Evolutionary conservation across 2,113 vertebrate species (phyloP).

Genomic region (Nothobranchius furzeri): DNA sequence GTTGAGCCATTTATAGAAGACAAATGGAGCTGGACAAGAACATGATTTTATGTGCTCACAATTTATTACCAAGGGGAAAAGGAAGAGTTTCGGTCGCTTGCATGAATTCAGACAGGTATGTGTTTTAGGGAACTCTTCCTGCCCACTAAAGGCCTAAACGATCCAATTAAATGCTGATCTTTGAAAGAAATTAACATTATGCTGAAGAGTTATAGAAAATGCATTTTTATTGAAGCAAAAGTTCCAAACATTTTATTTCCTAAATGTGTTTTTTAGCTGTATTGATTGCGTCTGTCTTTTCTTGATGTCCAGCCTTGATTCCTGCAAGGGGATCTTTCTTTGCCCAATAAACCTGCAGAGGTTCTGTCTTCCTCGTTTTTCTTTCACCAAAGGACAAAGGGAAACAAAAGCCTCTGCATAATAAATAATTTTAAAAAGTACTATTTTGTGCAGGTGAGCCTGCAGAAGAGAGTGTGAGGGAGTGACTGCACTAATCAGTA

Average conservation of each 20-base stretch:
- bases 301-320: constrained; percentile 6
- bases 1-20: constrained; percentile 57
- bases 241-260: background rate
- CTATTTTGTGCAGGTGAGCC: constrained; percentile 44
- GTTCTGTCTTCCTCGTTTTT: background rate
- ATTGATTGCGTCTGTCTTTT: background rate
- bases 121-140: constrained; percentile 45
- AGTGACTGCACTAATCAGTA: constrained; percentile 72
- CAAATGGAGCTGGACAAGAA: constrained; percentile 61
- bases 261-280: background rate
- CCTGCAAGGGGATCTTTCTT: background rate
- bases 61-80: constrained; percentile 34
- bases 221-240: too few relatives aligned
- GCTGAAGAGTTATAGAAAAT: background rate
- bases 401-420: constrained; percentile 17
- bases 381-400: constrained; percentile 20
- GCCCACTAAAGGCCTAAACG: background rate
- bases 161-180: constrained; percentile 1
- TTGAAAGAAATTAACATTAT: background rate
- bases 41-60: constrained; percentile 54
- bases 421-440: constrained; percentile 47
- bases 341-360: background rate
- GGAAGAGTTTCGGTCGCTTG: constrained; percentile 8
- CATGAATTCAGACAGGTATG: constrained; percentile 15
- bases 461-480: constrained; percentile 12